Base-by-base conservation (phyloP, 1,140 invertebrate genomes). In the Lepidostoma basale region DNA sequence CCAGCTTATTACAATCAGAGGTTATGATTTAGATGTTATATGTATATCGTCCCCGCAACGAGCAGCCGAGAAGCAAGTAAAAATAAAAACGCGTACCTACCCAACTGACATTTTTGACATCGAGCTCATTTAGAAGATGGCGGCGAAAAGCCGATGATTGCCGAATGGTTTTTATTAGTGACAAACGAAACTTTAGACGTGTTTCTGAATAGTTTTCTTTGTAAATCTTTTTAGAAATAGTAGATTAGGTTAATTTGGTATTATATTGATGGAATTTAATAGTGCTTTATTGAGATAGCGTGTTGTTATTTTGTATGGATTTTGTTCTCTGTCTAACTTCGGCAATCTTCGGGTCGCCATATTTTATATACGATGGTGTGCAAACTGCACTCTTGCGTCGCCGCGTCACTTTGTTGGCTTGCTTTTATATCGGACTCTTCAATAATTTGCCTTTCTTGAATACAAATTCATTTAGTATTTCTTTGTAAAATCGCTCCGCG, bases 391-490 rank as follows among this genome's bases (percentile, higher is more conserved):
- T 40, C 56, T 59, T 42, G 56, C 36, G 56, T 59, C 33, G 56
- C 39, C 56, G 56, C 56, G 56, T 59, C 56, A 59, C 36, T 59
- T 59, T 59, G 56, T 59, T 59, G 33, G 56, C 56, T 59, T n/a
- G 39, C 36, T 3, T 59, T n/a, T 5, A 49, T 23, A 22, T 49
- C 26, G n/a, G 18, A 30, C n/a, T 30, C 56, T 20, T 39, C 18
- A 18, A 14, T 59, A 40, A 59, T 40, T 59, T 22, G 36, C 42
- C 33, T 40, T 59, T 59, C 39, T 20, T 59, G 56, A 59, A 33
- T 40, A 33, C 42, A 60, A 60, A 25, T 42, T 33, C 30, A 33
- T 33, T 33, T 5, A 33, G 12, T 6, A 33, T 33, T 12, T 12
- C 30, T 33, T 33, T 33, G 30, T 33, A 33, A 33, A 33, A n/a